Evolutionary conservation across 2,797 vertebrate species (phyloP).

Genomic region (Hephaestus fuliginosus): DNA sequence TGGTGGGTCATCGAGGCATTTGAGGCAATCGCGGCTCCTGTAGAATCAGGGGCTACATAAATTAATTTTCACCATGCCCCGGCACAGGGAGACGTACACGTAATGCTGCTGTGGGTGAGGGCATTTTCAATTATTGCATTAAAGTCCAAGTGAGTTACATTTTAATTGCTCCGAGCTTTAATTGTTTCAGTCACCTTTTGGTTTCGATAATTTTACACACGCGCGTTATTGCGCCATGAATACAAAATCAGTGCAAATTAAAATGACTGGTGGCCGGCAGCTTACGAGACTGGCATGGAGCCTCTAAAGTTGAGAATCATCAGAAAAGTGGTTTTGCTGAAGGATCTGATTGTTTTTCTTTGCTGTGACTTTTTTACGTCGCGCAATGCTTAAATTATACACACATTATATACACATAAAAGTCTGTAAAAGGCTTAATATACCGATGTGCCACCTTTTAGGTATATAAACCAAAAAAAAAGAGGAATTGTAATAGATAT

Average conservation of each 20-base stretch:
- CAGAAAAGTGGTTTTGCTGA: slow-evolving; percentile 22
- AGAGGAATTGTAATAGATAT: too few species aligned
- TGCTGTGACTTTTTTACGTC: slow-evolving; percentile 25
- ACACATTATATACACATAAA: background rate
- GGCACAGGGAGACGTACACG: slow-evolving; percentile 10
- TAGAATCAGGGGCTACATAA: slow-evolving; percentile 57
- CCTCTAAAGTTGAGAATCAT: slow-evolving; percentile 24
- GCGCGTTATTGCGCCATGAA: slow-evolving; percentile 46
- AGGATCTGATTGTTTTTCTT: slow-evolving; percentile 41
- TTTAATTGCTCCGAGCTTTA: slow-evolving; percentile 70
- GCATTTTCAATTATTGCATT: slow-evolving; percentile 69
- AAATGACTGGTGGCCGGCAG: slow-evolving; percentile 39
- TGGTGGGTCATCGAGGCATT: slow-evolving; percentile 63
- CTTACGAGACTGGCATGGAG: slow-evolving; percentile 30
- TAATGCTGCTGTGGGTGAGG: slow-evolving; percentile 24
- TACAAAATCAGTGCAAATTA: slow-evolving; percentile 61
- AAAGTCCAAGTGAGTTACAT: slow-evolving; percentile 59
- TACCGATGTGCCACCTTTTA: too few species aligned
- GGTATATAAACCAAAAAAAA: too few species aligned
- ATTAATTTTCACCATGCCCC: slow-evolving; percentile 64
- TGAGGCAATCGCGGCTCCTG: slow-evolving; percentile 51
- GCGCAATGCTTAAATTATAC: background rate
- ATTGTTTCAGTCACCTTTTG: slow-evolving; percentile 71
- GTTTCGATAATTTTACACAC: slow-evolving; percentile 59
- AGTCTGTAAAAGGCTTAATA: background rate